Evolutionary conservation across 1,140 invertebrate genomes (phyloP), one percentile per base, ranked within the genome.

Genomic region (Platorchestia sp.): DNA sequence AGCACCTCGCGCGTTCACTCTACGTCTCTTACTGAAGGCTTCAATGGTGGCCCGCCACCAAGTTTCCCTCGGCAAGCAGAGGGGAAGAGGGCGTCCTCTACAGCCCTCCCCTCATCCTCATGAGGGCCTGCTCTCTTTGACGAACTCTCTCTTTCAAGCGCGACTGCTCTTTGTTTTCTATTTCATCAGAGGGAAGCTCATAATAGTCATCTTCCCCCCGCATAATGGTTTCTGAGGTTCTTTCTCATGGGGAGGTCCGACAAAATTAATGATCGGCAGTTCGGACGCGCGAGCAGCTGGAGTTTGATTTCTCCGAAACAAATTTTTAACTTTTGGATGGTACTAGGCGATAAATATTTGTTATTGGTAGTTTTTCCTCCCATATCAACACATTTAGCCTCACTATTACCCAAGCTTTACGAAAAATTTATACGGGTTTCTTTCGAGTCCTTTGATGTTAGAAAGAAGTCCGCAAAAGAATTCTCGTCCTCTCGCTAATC

Each of bases 161-260:
- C 87, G 87, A 89, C 87, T 42, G 87, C 87, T 89, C 87, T 89
- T 89, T 89, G 87, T 89, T 89, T 89, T 89, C 87, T 75, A 51
- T 51, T 75, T 75, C 59, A 27, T 75, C 27, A 14, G 59, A 75
- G 59, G 59, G 59, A 75, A 75, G 59, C 59, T 75, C 59, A 19
- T 75, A 36, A 75, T 75, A 10, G 36, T 75, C 59, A 36, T 75
- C 59, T 75, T 75, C 59, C 59, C 59, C 59, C 36, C n/a, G n/a
- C 59, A 75, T 75, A 75, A 75, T 75, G 59, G 59, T 75, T 75
- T 3, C 59, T 36, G 59, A 75, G 59, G 59, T 36, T 75, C 59
- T 75, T 75, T 75, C 36, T 75, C 59, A 75, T 75, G 59, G 1
- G 59, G 59, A 75, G 1, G 59, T 10, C 59, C 59, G 7, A 10